Evolutionary conservation across 2,113 vertebrate species (phyloP).

Genomic region (Circaetus cinerascens): DNA sequence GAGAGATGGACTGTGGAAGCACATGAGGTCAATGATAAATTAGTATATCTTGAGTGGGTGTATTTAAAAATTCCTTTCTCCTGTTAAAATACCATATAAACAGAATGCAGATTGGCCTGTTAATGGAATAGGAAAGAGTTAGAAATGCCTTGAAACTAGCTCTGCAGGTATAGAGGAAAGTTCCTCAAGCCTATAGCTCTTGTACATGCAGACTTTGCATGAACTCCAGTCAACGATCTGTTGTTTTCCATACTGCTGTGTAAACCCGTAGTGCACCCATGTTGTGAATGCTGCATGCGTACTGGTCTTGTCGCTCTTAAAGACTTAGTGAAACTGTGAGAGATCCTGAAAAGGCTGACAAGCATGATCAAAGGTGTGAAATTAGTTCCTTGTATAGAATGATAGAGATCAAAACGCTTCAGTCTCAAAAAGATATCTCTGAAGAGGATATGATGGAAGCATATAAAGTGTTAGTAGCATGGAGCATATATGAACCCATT

Average conservation of each 20-base stretch:
- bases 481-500: not conserved
- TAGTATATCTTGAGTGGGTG: not conserved
- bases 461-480: not conserved
- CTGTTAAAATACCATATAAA: no score
- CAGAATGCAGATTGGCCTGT: no score
- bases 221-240: no score
- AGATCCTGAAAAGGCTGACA: not conserved
- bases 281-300: not conserved
- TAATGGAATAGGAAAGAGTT: no score
- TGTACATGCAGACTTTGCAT: no score
- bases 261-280: fast-evolving
- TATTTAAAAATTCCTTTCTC: no score
- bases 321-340: not conserved
- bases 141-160: no score
- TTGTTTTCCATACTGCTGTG: not conserved
- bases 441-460: not conserved
- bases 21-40: not conserved
- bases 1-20: not conserved
- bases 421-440: not conserved
- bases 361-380: not conserved
- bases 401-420: not conserved
- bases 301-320: fast-evolving
- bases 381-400: not conserved
- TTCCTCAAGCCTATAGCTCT: no score
- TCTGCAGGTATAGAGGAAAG: no score